Base-by-base conservation (phyloP, 1,140 invertebrate genomes). In the Drosophila nebulosa region DNA sequence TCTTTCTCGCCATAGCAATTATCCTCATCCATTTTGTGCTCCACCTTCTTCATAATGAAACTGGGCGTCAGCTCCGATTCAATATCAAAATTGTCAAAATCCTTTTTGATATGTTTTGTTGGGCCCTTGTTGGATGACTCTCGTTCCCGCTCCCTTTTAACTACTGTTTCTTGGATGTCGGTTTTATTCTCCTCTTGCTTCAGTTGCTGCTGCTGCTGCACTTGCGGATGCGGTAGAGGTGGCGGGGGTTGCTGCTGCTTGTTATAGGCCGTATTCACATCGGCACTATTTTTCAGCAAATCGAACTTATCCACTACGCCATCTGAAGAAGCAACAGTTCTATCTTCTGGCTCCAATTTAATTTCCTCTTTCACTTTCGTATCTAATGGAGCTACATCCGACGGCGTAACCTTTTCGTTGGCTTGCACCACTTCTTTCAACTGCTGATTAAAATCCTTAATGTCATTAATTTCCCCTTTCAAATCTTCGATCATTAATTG, bases 21-120 rank as follows among this genome's bases (percentile, higher is more conserved):
- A 21, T 46, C 39, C 21, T 84, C 62, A 26, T 69, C 61, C 64
- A 86, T 52, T 60, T 90, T 90, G 12, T 69, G 78, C 21, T 91
- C 90, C 1, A 85, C 69, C 24, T 91, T 91, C 24, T 91, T 91
- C 90, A 91, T 81, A 0, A 91, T 91, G 4, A 91, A 91, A 59
- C 83, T 89, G 0, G 91, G 80, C 9, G 78, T 90, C 5, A 91
- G 74, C 60, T 91, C 90, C 0, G 90, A 91, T 58, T 91, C 91
- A 30, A 91, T 91, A 59, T 91, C 91, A 27, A 91, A 91, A 52
- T 90, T 78, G 27, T 91, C 90, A 56, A 71, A 90, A n/a, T 91
- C 90, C 46, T 91, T 91, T 42, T 91, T 91, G 14, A 91, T 75
- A 26, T 51, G 65, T n/a, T 60, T 59, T 0, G 18, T 24, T 9